Evolutionary conservation across 2,797 vertebrate genomes (phyloP), one percentile per base, ranked within the genome.

Genomic region (Parauchenoglanis ngamensis): DNA sequence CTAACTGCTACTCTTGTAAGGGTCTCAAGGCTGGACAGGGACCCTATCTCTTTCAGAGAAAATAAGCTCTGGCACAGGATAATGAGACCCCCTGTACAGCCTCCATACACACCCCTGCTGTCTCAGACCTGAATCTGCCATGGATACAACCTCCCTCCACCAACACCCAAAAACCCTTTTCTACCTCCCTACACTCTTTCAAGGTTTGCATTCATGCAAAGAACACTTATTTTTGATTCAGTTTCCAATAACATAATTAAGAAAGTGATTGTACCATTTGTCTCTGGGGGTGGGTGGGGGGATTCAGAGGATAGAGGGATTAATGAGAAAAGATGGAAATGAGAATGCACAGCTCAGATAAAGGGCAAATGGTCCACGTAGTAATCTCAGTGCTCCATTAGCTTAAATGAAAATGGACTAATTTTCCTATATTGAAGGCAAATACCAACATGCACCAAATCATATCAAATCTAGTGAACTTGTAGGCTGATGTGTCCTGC

Each of bases 31-130:
- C 89, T 91, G 92, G 81, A 86, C 67, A 59, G 76, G 76, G 87
- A 83, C 73, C 78, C 76, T 63, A 83, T 86, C 57, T 86, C 65
- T 84, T 90, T 88, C 85, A 73, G 77, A 75, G 59, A 87, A 92
- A 90, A 88, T 65, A 40, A 92, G 90, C 87, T 82, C 92, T 93
- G 92, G 90, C 89, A 91, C 86, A 92, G 88, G 93, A 94, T 95
- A 96, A 95, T 95, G 94, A 93, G 88, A 68, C 91, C 89, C 91
- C 93, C 92, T 85, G 90, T 92, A 88, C 91, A 49, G 91, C 87
- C 89, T 91, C 85, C 79, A 75, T 88, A 91, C 89, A 89, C 91
- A 90, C 89, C 88, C 90, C 84, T 44, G 31, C 89, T 85, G 92
- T 89, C 90, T 94, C 88, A 89, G 90, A 92, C 87, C 87, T 87